Base-by-base conservation (phyloP, 2,113 vertebrate genomes). In the Mirza zaza region DNA sequence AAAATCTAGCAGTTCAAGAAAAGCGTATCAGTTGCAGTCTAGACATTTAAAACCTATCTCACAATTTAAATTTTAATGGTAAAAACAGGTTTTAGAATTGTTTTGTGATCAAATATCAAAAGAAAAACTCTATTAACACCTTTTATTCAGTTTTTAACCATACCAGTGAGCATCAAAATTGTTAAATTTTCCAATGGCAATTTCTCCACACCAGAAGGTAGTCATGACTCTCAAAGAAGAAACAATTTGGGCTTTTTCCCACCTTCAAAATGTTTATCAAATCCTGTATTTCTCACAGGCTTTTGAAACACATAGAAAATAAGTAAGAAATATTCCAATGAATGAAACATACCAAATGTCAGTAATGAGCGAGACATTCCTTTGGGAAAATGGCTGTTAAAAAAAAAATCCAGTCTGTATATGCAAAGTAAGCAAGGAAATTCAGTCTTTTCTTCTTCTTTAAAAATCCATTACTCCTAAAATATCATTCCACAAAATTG, bases 11-110 rank as follows among this genome's bases (percentile, higher is more conserved):
- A 98, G 97, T 98, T 98, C 98, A 99, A 97, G 98, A 98, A 98
- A 98, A 98, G 97, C 96, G 92, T 98, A 98, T 98, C 95, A 98
- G 97, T 98, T 98, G 98, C 97, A 98, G 98, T 98, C 97, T 98
- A 98, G 97, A 99, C 98, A 99, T 98, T 98, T 98, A 98, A 98
- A 98, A 98, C 97, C 97, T 98, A 98, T 97, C 96, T 97, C 98
- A 98, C 98, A 98, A 98, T 98, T 98, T 98, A 98, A 98, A 98
- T 97, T 98, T 98, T 85, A 98, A 98, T 98, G 98, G 98, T 98
- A 98, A 98, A 97, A 98, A 98, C 97, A 98, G 98, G 50, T 76
- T 98, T 97, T 98, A 84, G 1, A 98, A 98, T 98, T 98, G 94
- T 96, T 98, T 97, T 94, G 87, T 98, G 98, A 98, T 98, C 98